A percentile compares a stretch with the other conserved stretches of the same genome.
Conservation (phyloP, 1,140 invertebrate genomes). For the Zaprionus capensis region DNA sequence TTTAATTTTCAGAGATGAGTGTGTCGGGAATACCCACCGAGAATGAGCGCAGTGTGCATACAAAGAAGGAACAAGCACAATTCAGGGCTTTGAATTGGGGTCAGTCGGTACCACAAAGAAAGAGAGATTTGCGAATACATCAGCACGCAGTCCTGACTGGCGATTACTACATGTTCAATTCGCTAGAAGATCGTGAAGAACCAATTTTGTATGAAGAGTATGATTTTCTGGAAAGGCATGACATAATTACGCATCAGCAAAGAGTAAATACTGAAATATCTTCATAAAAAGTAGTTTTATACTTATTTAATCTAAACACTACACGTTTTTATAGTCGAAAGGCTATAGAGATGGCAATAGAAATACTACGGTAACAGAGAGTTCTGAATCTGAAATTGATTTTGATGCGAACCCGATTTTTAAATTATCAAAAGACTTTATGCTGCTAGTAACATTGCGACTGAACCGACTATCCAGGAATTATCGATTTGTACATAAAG, state of each 20-base stretch:
- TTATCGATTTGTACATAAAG: conserved; percentile 68
- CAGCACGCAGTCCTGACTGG: conserved; percentile 59
- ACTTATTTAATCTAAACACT: neutral
- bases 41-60: too few species aligned
- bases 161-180: conserved; percentile 71
- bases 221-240: conserved; percentile 66
- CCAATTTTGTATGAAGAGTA: conserved; percentile 55
- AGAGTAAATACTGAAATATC: conserved; percentile 27
- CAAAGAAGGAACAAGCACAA: neutral
- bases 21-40: neutral
- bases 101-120: conserved; percentile 35
- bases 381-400: conserved; percentile 54
- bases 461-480: conserved; percentile 64
- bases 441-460: conserved; percentile 54
- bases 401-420: conserved; percentile 56
- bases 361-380: neutral
- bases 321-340: conserved; percentile 28
- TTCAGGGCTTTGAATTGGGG: neutral
- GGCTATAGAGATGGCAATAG: conserved; percentile 17
- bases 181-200: conserved; percentile 54
- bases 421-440: conserved; percentile 52
- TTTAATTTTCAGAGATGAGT: conserved; percentile 1
- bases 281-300: neutral
- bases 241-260: conserved; percentile 42
- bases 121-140: conserved; percentile 55